Evolutionary conservation across 2,888 invertebrate species (phyloP).

Genomic region (Oegoconia quadripuncta): DNA sequence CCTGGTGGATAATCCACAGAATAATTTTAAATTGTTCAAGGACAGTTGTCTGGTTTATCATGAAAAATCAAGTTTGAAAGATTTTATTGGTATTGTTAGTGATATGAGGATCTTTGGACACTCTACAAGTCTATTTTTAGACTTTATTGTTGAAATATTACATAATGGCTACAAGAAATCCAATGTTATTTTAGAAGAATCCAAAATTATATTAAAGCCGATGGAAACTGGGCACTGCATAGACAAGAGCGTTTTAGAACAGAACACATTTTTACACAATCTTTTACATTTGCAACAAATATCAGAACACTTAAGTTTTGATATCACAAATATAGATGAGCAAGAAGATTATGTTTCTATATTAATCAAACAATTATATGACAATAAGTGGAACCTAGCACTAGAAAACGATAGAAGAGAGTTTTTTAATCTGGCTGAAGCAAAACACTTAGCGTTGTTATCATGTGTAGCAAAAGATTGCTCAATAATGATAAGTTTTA

Average conservation of each 20-base stretch:
- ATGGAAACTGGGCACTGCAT: constrained; percentile 26
- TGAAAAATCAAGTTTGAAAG: constrained; percentile 34
- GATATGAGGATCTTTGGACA: constrained; percentile 32
- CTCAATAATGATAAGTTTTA: constrained; percentile 82
- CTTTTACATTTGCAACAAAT: constrained; percentile 52
- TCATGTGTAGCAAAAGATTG: constrained; percentile 85
- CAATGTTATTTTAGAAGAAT: constrained; percentile 19
- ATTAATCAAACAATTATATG: constrained; percentile 36
- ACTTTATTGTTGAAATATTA: constrained; percentile 52
- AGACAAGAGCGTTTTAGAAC: constrained; percentile 23
- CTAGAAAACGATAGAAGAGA: constrained; percentile 25
- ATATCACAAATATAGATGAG: constrained; percentile 18
- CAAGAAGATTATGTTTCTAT: constrained; percentile 40
- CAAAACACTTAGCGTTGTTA: constrained; percentile 60
- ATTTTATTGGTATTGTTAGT: constrained; percentile 35
- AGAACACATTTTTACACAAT: constrained; percentile 38
- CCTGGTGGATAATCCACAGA: constrained; percentile 79
- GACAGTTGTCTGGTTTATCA: constrained; percentile 45
- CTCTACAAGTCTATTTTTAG: constrained; percentile 38
- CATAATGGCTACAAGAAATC: constrained; percentile 25
- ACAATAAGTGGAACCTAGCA: constrained; percentile 34
- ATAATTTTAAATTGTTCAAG: constrained; percentile 81
- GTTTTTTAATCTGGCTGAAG: constrained; percentile 33
- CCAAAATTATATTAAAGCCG: constrained; percentile 8
- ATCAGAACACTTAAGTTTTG: constrained; percentile 29